phyloP scores from a whole-genome alignment of 2,888 invertebrate genomes.

The Eumerus sabulonum region DNA sequence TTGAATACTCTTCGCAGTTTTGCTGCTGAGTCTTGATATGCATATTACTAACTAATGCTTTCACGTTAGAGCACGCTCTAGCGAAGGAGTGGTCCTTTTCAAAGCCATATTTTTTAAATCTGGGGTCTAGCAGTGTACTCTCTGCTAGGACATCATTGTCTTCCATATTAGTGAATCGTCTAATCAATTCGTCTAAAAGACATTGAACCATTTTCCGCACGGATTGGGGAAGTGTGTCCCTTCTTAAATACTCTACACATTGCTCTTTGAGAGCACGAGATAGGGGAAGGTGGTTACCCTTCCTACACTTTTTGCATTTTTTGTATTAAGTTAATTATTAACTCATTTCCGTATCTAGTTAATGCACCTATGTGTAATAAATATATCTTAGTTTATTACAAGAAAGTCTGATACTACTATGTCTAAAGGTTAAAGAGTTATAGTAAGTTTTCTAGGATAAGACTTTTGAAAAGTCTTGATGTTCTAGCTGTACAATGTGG shows the following conservation, averaged over 20 bases:
- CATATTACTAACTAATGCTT: background rate
- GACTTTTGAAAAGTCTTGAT: conserved; percentile 5
- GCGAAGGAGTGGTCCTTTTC: background rate
- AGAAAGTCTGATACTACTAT: conserved; percentile 22
- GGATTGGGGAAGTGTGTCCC: background rate
- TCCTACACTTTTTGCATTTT: conserved; percentile 14
- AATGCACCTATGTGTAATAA: conserved; percentile 23
- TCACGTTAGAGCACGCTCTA: conserved; percentile 4
- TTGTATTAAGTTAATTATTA: conserved; percentile 10
- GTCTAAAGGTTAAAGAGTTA: conserved; percentile 22
- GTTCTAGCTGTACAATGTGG: conserved; percentile 25
- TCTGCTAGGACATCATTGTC: conserved; percentile 9
- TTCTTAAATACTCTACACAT: no score
- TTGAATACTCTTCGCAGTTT: background rate
- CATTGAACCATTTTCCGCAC: conserved; percentile 1
- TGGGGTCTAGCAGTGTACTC: conserved; percentile 23
- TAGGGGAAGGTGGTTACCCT: conserved; percentile 32
- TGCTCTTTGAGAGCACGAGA: background rate
- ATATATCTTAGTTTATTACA: conserved; percentile 19
- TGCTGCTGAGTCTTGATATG: background rate
- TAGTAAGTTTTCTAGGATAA: conserved; percentile 14
- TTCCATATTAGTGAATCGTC: no score
- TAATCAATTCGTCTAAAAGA: no score
- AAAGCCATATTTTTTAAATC: conserved; percentile 33
- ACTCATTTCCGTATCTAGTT: conserved; percentile 23